These are phyloP conservation scores for Achatina immaculata DNA, from an alignment of 1,140 invertebrate genomes.

Conservation along the genomic window DNA sequence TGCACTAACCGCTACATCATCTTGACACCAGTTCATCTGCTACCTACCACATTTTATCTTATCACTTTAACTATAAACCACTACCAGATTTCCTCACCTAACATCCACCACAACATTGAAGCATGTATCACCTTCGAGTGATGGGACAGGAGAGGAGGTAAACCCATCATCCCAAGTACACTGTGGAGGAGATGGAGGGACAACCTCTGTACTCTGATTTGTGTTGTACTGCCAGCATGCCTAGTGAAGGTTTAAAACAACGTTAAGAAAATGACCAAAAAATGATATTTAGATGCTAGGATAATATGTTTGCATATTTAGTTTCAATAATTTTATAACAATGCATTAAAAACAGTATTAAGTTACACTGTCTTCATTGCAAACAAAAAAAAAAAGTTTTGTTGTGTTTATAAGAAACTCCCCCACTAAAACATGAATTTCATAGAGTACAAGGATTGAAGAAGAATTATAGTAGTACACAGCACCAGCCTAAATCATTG, in stretches of 20 bases:
- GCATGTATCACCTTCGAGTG: conserved; percentile 5
- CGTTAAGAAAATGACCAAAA: background rate
- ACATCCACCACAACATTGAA: conserved; percentile 50
- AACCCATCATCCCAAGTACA: conserved; percentile 51
- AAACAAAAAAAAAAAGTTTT: conserved; percentile 9
- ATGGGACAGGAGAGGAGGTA: conserved; percentile 35
- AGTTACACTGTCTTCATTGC: background rate
- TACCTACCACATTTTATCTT: no score
- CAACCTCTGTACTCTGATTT: background rate
- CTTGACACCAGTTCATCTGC: no score
- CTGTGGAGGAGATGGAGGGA: conserved; percentile 26
- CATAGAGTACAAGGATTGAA: no score
- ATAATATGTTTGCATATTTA: background rate
- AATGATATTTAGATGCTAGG: background rate
- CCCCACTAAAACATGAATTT: no score
- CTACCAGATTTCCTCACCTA: no score
- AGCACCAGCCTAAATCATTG: no score
- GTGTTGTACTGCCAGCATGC: conserved; percentile 36
- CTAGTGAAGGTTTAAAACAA: background rate
- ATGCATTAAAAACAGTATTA: background rate
- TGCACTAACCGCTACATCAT: no score
- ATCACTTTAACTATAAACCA: no score
- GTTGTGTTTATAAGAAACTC: background rate
- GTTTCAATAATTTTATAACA: background rate
- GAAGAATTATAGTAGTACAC: no score